Evolutionary conservation across 2,113 vertebrate genomes (phyloP), one percentile per base, ranked within the genome.

Genomic region (Lagopus muta): DNA sequence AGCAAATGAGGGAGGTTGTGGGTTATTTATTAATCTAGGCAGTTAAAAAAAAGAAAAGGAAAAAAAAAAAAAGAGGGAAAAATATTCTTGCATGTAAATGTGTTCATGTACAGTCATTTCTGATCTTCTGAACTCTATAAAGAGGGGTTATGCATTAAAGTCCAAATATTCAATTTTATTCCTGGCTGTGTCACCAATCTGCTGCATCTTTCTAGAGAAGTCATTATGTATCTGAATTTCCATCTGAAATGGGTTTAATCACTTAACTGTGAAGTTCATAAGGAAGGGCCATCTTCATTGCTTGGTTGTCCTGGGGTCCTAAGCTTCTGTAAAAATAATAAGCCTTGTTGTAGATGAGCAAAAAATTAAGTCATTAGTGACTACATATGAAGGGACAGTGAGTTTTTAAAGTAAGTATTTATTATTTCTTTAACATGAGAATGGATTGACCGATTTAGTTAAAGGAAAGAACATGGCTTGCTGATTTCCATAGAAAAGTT

Each of bases 401-500:
- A 76, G 4, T 8, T 57, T 4, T 18, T 38, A 91, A 30, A 6
- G 6, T 13, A 18, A 27, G 27, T 66, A 16, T 28, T 72, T 66
- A 22, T 28, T 72, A 25, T 42, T 62, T 64, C 43, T 65, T 67
- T 21, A 3, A 6, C 36, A 10, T 64, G 28, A 71, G 5, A 13
- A 65, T 52, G 22, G 3, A 64, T 30, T 66, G 13, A 10, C 4
- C 62, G 18, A 36, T 83, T 86, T 90, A 17, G 7, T 22, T 86
- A 48, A 50, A 85, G 8, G 20, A 69, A 84, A 61, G 13, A 91
- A n/a, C 9, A 79, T 21, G 24, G 72, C 17, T 92, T 67, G 43
- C 92, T 84, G 43, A 92, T 82, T 91, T 91, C 64, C 75, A 73
- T 21, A 70, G 60, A 75, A 94, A 84, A 67, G 15, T 81, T 70